Conservation (phyloP, 2,888 invertebrate species). For the Noctuana brunneofusca region DNA sequence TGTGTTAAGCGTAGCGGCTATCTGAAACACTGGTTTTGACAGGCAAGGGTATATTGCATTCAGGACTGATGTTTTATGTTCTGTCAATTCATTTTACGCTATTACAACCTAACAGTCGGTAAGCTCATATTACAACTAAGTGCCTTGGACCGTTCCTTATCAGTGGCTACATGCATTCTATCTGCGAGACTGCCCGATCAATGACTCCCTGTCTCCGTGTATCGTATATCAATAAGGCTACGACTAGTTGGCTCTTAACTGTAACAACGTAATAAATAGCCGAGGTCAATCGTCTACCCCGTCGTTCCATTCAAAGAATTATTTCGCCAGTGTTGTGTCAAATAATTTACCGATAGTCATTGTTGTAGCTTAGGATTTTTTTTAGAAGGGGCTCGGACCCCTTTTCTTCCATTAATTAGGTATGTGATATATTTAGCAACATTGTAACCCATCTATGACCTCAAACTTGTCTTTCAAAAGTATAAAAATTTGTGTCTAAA, state of each 20-base stretch:
- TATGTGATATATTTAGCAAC: too few relatives aligned
- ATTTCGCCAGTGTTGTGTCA: neutral
- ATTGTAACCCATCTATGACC: too few relatives aligned
- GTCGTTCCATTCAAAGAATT: neutral
- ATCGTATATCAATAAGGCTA: conserved; percentile 32
- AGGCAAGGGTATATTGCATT: too few relatives aligned
- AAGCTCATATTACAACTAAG: conserved; percentile 16
- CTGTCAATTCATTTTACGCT: too few relatives aligned
- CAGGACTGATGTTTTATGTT: too few relatives aligned
- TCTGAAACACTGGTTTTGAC: too few relatives aligned
- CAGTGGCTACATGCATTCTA: conserved; percentile 29
- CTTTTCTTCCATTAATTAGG: too few relatives aligned
- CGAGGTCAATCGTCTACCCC: conserved; percentile 27
- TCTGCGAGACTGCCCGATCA: conserved; percentile 29
- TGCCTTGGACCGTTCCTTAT: conserved; percentile 26
- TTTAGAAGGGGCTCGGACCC: too few relatives aligned
- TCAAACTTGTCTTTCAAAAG: neutral
- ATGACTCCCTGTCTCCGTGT: conserved; percentile 30
- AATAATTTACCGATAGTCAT: too few relatives aligned
- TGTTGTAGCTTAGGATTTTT: too few relatives aligned
- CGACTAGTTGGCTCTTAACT: conserved; percentile 26
- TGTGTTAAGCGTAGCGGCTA: too few relatives aligned
- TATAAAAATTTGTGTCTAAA: neutral
- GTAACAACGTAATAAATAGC: conserved; percentile 32
- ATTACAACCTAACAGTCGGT: neutral